phyloP scores from a whole-genome alignment of 1,140 invertebrate genomes.

The Armadillidium nasatum region DNA sequence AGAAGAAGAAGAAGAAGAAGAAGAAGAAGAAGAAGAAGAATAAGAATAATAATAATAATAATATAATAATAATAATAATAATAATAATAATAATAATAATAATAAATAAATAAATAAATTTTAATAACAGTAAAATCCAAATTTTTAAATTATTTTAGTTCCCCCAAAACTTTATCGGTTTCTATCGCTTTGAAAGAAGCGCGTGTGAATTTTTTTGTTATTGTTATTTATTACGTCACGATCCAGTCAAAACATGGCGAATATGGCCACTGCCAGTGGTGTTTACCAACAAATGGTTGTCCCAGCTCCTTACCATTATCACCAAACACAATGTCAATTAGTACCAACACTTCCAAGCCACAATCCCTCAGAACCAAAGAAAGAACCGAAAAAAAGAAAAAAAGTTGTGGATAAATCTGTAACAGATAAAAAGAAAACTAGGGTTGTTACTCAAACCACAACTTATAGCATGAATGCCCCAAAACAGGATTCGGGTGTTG shows the following conservation, averaged over 20 bases:
- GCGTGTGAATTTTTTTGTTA: background rate
- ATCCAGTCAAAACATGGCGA: conserved; percentile 41
- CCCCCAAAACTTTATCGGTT: too few species aligned
- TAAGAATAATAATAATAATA: too few species aligned
- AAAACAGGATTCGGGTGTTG: background rate
- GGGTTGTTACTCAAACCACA: conserved; percentile 29
- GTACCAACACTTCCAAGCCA: background rate
- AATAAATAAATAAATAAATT: too few species aligned
- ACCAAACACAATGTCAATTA: conserved; percentile 33
- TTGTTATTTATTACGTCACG: conserved; percentile 30
- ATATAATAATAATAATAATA: background rate
- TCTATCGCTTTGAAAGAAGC: background rate
- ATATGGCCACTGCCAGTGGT: conserved; percentile 27
- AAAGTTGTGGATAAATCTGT: conserved; percentile 32
- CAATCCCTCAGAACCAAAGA: conserved; percentile 30
- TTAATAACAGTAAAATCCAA: too few species aligned
- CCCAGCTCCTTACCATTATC: conserved; percentile 36
- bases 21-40: too few species aligned
- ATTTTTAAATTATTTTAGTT: too few species aligned
- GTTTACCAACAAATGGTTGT: conserved; percentile 42
- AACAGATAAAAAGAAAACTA: conserved; percentile 35
- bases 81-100: background rate
- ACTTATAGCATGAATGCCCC: conserved; percentile 29
- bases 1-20: conserved; percentile 9
- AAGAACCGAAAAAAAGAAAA: conserved; percentile 37